These are phyloP conservation scores for Coptodon bakossiorum DNA, from an alignment of 2,113 vertebrate species.

Conservation along the genomic window DNA sequence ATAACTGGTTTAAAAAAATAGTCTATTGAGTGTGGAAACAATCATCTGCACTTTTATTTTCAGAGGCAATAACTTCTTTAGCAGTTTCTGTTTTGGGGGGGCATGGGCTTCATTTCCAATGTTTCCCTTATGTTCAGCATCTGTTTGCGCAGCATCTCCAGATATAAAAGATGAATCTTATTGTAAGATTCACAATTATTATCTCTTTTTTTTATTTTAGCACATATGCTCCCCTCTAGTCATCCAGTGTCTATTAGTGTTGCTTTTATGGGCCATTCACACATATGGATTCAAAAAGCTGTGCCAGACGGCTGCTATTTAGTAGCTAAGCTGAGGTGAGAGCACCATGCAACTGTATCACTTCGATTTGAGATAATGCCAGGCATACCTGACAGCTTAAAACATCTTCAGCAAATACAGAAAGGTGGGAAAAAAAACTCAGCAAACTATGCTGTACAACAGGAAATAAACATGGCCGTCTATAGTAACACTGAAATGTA, in stretches of 20 bases:
- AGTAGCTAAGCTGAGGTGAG: background rate
- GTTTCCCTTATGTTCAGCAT: background rate
- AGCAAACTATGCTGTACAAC: background rate
- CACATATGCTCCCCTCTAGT: background rate
- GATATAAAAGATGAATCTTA: background rate
- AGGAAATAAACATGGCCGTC: background rate
- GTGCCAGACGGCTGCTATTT: background rate
- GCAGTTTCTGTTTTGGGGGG: background rate
- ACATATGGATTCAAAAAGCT: background rate
- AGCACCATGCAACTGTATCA: background rate
- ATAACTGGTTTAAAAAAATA: background rate
- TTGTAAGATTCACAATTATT: background rate
- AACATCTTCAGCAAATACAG: background rate
- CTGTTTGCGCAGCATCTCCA: background rate
- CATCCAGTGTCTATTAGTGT: conserved; percentile 4
- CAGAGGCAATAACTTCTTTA: background rate
- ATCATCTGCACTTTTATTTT: background rate
- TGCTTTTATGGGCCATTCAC: background rate
- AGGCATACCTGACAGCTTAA: background rate
- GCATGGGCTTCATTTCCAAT: conserved; percentile 14
- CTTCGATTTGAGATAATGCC: background rate
- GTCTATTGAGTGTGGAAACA: background rate
- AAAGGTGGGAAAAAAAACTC: background rate
- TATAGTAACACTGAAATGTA: background rate
- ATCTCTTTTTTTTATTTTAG: background rate